Evolutionary conservation across 2,888 invertebrate genomes (phyloP).

Genomic region (Trachelus tabidus): DNA sequence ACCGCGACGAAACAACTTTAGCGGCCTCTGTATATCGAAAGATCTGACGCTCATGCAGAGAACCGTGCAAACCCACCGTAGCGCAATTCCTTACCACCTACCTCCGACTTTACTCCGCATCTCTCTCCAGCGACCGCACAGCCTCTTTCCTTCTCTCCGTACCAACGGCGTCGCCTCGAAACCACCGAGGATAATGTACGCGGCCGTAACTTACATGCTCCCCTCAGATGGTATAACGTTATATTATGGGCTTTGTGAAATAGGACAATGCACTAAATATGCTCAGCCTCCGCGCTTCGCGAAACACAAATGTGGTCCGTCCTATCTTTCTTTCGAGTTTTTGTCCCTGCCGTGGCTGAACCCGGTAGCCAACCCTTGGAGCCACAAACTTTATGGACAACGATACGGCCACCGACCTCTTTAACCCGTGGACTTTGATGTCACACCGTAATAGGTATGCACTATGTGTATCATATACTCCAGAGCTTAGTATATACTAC

Average conservation of each 20-base stretch:
- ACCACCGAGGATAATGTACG: constrained; percentile 50
- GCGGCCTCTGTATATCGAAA: too few species aligned
- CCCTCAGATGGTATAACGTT: constrained; percentile 42
- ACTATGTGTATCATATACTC: too few species aligned
- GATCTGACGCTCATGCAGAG: not conserved
- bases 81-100: constrained; percentile 26
- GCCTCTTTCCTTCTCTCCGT: constrained; percentile 15
- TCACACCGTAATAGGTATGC: not conserved
- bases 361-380: not conserved
- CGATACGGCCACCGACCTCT: not conserved
- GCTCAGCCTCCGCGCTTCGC: constrained; percentile 31
- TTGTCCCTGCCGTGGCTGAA: constrained; percentile 12
- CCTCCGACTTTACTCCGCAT: constrained; percentile 10
- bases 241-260: constrained; percentile 49
- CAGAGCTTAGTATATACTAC: not conserved
- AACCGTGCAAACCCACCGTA: constrained; percentile 9
- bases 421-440: not conserved
- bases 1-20: too few species aligned
- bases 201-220: constrained; percentile 44
- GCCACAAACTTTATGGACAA: not conserved
- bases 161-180: constrained; percentile 34
- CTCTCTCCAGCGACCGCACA: not conserved
- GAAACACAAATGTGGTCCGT: constrained; percentile 37
- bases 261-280: constrained; percentile 54
- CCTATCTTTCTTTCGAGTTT: constrained; percentile 36